A percentile compares a stretch with the other conserved stretches of the same genome.
Evolutionary conservation across 2,888 invertebrate species (phyloP).

Genomic region (Zaprionus bogoriensis): DNA sequence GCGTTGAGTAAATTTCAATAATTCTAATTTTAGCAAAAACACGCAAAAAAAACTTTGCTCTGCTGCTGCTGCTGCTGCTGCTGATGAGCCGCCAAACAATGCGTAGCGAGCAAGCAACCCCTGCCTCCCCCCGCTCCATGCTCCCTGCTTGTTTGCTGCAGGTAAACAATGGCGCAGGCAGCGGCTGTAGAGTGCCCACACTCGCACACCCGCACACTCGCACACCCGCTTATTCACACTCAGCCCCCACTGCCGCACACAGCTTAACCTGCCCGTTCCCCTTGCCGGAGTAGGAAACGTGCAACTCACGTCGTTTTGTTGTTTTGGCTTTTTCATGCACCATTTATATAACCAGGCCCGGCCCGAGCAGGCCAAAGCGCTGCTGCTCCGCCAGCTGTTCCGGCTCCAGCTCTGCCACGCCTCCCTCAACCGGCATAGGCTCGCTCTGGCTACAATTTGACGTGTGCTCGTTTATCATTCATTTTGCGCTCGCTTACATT

Average conservation of each 20-base stretch:
- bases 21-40: constrained; percentile 61
- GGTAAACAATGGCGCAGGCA: constrained; percentile 63
- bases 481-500: constrained; percentile 76
- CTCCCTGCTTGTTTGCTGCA: constrained; percentile 57
- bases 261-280: too few relatives aligned
- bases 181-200: not conserved
- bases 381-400: constrained; percentile 60
- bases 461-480: constrained; percentile 80
- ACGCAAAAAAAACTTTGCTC: constrained; percentile 19
- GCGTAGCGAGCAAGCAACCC: not conserved
- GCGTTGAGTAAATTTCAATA: constrained; percentile 67
- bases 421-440: not conserved
- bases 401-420: constrained; percentile 19
- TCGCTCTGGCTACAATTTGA: constrained; percentile 60
- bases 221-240: constrained; percentile 29
- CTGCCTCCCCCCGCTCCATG: not conserved
- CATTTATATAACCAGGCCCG: constrained; percentile 67
- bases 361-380: not conserved
- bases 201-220: constrained; percentile 9
- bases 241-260: not conserved
- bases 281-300: constrained; percentile 37
- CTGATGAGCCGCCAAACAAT: constrained; percentile 29
- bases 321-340: constrained; percentile 78
- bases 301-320: constrained; percentile 76
- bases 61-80: too few relatives aligned